Evolutionary conservation across 2,888 invertebrate genomes (phyloP), one percentile per base, ranked within the genome.

Genomic region (Nysson spinosus): DNA sequence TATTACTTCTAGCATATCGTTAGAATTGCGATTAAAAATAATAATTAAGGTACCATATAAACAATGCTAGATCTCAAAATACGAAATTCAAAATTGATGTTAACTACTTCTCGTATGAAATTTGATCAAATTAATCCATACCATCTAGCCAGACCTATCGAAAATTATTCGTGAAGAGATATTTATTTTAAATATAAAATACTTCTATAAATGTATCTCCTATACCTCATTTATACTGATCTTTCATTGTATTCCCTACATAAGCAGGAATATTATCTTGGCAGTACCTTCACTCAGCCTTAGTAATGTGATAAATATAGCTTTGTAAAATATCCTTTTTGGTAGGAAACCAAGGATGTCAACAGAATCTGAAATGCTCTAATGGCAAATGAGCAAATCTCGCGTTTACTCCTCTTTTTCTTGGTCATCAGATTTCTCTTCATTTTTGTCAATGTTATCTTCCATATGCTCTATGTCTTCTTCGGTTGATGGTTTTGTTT

Each of bases 381-480:
- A 67, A 57, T 47, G 51, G 52, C 43, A 37, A 47, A 67, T 68
- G 67, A 72, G 58, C 40, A 49, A 64, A 64, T 49, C 57, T 67
- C 66, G 54, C 72, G 67, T 75, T 71, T 85, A 86, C 77, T 86
- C 85, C 71, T 87, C 86, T 69, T 86, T 79, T 64, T 86, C 84
- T 75, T 85, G 81, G 55, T 84, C 82, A 30, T 85, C 83, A 24
- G 83, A 82, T 69, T 86, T 84, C 50, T 86, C 85, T 57, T 85
- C 80, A 64, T 80, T 76, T 60, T 85, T 84, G 67, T 89, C 88
- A 54, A 65, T 80, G 40, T 75, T 79, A 19, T 83, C 82, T 22
- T 81, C 83, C 47, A 73, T 79, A 75, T 77, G 80, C 83, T 77
- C 87, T 66, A 87, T 87, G 60, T 89, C 81, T 43, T 82, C 75